These are phyloP conservation scores for Anisognathus igniventris DNA, from an alignment of 2,797 vertebrate species.

Conservation along the genomic window DNA sequence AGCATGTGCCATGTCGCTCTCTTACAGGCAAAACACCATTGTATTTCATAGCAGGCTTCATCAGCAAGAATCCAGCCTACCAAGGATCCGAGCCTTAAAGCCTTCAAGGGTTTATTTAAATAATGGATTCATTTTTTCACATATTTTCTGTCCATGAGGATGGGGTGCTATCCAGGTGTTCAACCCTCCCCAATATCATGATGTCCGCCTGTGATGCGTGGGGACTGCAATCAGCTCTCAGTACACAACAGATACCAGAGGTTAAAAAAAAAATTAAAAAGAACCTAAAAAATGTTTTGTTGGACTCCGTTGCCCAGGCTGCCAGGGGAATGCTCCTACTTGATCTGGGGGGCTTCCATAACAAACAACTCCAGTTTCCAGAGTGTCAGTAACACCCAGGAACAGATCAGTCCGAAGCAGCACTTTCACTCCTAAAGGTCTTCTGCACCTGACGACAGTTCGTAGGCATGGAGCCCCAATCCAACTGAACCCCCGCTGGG, in stretches of 20 bases:
- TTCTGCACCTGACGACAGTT: slow-evolving; percentile 65
- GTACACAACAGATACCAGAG: slow-evolving; percentile 73
- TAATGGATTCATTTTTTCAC: slow-evolving; percentile 47
- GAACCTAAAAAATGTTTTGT: slow-evolving; percentile 78
- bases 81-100: slow-evolving; percentile 45
- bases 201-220: slow-evolving; percentile 57
- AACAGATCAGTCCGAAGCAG: slow-evolving; percentile 50
- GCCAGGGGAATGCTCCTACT: slow-evolving; percentile 74
- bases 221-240: slow-evolving; percentile 70
- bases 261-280: slow-evolving; percentile 77
- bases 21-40: slow-evolving; percentile 1
- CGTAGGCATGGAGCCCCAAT: slow-evolving; percentile 71
- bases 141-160: slow-evolving; percentile 58
- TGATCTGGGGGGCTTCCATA: slow-evolving; percentile 69
- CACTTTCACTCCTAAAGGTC: slow-evolving; percentile 57
- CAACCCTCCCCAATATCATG: slow-evolving; percentile 28
- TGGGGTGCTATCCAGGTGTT: slow-evolving; percentile 41
- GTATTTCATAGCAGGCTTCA: slow-evolving; percentile 31
- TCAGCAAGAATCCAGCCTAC: slow-evolving; percentile 25
- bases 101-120: slow-evolving; percentile 50
- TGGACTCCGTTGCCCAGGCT: slow-evolving; percentile 81
- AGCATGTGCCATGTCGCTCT: not conserved
- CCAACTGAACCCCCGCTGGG: slow-evolving; percentile 67
- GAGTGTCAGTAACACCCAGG: slow-evolving; percentile 30
- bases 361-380: slow-evolving; percentile 55